phyloP scores from a whole-genome alignment of 2,888 invertebrate species.

The Agriopis aurantiaria region DNA sequence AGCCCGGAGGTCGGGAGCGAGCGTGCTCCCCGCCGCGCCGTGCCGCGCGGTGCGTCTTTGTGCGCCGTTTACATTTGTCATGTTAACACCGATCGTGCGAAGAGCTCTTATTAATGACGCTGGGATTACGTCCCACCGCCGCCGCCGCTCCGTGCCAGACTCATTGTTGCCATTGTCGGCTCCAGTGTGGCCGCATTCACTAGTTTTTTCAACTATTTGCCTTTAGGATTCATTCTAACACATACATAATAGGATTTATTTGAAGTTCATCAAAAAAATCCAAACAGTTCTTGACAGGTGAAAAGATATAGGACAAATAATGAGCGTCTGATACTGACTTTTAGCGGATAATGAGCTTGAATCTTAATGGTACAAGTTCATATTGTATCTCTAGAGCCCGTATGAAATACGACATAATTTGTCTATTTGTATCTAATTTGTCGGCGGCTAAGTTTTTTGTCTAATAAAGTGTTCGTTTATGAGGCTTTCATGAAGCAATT shows the following conservation, averaged over 20 bases:
- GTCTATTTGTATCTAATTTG: conserved; percentile 66
- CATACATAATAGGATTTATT: conserved; percentile 61
- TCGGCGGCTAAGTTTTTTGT: conserved; percentile 62
- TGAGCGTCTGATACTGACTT: conserved; percentile 20
- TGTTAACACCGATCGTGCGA: conserved; percentile 84
- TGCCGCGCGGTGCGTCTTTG: conserved; percentile 73
- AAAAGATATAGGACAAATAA: conserved; percentile 18
- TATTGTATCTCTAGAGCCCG: conserved; percentile 25
- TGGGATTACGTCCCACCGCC: conserved; percentile 70
- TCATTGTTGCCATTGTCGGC: conserved; percentile 63
- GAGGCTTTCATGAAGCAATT: conserved; percentile 77
- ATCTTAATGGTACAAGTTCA: conserved; percentile 28
- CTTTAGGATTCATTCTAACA: conserved; percentile 62
- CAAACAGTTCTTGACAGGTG: conserved; percentile 15
- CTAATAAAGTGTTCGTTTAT: conserved; percentile 69
- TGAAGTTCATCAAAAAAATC: conserved; percentile 49
- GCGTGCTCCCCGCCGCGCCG: conserved; percentile 46
- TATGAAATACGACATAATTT: conserved; percentile 43
- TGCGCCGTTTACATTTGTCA: conserved; percentile 78
- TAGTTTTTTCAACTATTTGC: conserved; percentile 64
- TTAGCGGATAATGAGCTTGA: conserved; percentile 29
- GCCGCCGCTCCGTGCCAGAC: conserved; percentile 27
- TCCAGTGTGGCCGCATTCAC: conserved; percentile 63
- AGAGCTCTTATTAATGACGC: conserved; percentile 82
- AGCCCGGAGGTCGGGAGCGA: conserved; percentile 64